Percentiles rank a stretch among this genome's conserved stretches.
Conservation (phyloP, 2,797 vertebrate species). For the Danio albolineatus region DNA sequence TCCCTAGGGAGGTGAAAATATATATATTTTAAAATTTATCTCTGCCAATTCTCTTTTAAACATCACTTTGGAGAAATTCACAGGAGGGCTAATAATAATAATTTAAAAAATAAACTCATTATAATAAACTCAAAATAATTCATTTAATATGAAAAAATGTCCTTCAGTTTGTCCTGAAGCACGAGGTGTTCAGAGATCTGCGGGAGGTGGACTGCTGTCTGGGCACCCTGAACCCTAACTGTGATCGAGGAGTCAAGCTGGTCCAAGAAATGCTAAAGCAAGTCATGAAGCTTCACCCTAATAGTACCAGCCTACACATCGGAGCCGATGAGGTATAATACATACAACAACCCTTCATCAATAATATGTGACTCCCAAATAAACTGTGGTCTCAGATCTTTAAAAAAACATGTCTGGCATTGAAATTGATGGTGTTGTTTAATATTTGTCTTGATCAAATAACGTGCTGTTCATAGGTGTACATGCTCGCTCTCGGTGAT, state of each 20-base stretch:
- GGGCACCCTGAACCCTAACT: constrained; percentile 91
- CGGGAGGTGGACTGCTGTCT: constrained; percentile 86
- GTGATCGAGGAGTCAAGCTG: constrained; percentile 78
- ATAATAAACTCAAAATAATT: too few relatives aligned
- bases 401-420: not conserved
- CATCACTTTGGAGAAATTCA: too few relatives aligned
- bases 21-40: too few relatives aligned
- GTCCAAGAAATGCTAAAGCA: constrained; percentile 89
- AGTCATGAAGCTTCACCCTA: constrained; percentile 86
- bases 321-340: constrained; percentile 80
- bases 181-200: constrained; percentile 80
- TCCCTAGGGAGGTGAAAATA: too few relatives aligned
- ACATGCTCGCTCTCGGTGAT: constrained; percentile 90
- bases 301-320: constrained; percentile 77
- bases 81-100: too few relatives aligned
- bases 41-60: too few relatives aligned
- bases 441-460: not conserved
- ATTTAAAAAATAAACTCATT: too few relatives aligned
- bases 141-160: not conserved
- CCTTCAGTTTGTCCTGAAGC: constrained; percentile 92
- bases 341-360: too few relatives aligned
- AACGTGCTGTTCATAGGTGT: constrained; percentile 81
- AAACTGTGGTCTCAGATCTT: not conserved
- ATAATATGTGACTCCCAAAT: not conserved
- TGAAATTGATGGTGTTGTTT: not conserved